Conservation (phyloP, 2,797 vertebrate genomes). For the Coreius guichenoti region DNA sequence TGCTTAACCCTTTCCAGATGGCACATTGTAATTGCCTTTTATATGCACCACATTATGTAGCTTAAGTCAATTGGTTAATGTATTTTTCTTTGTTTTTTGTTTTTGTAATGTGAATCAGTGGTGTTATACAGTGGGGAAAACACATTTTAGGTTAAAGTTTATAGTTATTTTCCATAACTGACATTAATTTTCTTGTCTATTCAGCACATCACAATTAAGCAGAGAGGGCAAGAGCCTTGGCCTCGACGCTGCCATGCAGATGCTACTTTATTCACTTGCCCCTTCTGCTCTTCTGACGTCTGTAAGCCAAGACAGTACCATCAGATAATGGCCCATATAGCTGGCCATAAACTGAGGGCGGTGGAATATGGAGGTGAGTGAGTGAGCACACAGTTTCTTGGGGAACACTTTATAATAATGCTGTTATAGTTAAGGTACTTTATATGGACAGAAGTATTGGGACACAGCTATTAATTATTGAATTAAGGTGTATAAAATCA, state of each 20-base stretch:
- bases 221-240: background rate
- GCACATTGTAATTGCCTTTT: too few species aligned
- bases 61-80: too few species aligned
- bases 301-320: conserved; percentile 12
- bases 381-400: too few species aligned
- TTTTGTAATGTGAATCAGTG: background rate
- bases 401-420: background rate
- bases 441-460: too few species aligned
- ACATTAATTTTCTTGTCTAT: background rate
- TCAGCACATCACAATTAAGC: conserved; percentile 23
- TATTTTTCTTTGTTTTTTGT: too few species aligned
- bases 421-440: background rate
- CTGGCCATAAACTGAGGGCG: background rate
- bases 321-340: background rate
- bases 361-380: background rate
- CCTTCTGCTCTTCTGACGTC: background rate
- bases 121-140: background rate
- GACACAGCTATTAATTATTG: too few species aligned
- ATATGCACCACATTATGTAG: too few species aligned
- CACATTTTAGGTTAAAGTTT: background rate
- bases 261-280: conserved; percentile 6
- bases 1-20: too few species aligned
- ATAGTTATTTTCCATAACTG: background rate
- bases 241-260: background rate
- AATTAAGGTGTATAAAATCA: too few species aligned